Base-by-base conservation (phyloP, 1,140 invertebrate species). In the Aphidius gifuensis region DNA sequence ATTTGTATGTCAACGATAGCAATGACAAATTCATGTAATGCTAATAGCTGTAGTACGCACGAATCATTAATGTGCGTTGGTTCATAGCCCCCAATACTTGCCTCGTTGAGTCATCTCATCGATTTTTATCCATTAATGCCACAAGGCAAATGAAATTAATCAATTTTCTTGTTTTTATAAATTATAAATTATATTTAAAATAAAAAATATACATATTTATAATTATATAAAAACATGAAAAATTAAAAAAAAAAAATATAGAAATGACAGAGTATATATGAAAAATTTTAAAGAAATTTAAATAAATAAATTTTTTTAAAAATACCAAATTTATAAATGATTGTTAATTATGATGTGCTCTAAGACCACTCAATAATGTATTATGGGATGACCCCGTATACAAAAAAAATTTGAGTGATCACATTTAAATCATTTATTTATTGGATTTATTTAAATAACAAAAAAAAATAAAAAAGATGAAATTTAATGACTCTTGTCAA, bases 51-150 rank as follows among this genome's bases (percentile, higher is more conserved):
- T 69, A 78, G 73, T 70, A 74, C 70, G 67, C 77, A 80, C 74
- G 79, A 81, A 63, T 80, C 79, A 64, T 65, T 80, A 3, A 81
- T 80, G 78, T 80, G 79, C 69, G 78, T 79, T 21, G 79, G 79
- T 55, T 79, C 79, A 81, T 81, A 81, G 79, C 79, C 78, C 68
- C 71, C 71, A 60, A 78, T 75, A 65, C 70, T 78, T 58, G 75
- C 76, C 48, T 77, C 74, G 70, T 69, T 79, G 70, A 78, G 76
- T 70, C 78, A 79, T 64, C 73, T 79, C 72, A 78, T 79, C 70
- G 76, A 79, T 70, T 79, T 78, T 58, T 76, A 78, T 66, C 77
- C 77, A 48, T 47, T 77, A 23, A 72, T 68, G 65, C 67, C 69
- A 8, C 69, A 68, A 58, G 68, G 63, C 23, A 70, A 68, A 68